phyloP scores from a whole-genome alignment of 2,113 vertebrate species.

The Passer montanus region DNA sequence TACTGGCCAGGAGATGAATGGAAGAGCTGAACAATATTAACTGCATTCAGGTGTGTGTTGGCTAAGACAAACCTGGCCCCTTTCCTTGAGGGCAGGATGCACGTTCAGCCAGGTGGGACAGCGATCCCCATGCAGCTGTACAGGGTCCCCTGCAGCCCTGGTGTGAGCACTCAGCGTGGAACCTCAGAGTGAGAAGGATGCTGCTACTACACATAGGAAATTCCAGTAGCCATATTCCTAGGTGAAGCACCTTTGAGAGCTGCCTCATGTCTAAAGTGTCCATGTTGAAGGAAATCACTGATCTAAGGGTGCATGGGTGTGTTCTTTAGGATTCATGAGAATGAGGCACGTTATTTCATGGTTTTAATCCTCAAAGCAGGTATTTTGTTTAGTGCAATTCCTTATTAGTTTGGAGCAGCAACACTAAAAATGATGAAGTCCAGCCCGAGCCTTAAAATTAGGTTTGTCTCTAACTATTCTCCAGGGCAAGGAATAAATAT shows the following conservation, averaged over 20 bases:
- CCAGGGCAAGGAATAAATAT: neutral
- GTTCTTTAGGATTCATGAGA: neutral
- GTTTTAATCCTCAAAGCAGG: neutral
- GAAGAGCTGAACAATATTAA: slow-evolving; percentile 25
- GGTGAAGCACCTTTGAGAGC: neutral
- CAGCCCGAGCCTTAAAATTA: neutral
- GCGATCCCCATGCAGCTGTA: fast-evolving
- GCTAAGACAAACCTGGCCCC: neutral
- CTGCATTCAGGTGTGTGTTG: slow-evolving; percentile 37
- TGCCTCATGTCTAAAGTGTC: neutral
- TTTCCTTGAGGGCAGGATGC: neutral
- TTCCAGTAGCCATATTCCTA: neutral
- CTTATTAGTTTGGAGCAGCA: neutral
- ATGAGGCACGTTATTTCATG: neutral
- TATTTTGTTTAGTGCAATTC: neutral
- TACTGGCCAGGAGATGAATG: neutral
- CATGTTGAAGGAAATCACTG: neutral
- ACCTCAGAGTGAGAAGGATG: neutral
- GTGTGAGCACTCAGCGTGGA: neutral
- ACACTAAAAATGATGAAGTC: neutral
- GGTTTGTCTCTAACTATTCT: neutral
- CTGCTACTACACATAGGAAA: neutral
- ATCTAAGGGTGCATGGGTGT: neutral
- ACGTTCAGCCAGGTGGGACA: neutral
- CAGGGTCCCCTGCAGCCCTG: neutral